Evolutionary conservation across 1,140 invertebrate species (phyloP).

Genomic region (Aethina tumida): DNA sequence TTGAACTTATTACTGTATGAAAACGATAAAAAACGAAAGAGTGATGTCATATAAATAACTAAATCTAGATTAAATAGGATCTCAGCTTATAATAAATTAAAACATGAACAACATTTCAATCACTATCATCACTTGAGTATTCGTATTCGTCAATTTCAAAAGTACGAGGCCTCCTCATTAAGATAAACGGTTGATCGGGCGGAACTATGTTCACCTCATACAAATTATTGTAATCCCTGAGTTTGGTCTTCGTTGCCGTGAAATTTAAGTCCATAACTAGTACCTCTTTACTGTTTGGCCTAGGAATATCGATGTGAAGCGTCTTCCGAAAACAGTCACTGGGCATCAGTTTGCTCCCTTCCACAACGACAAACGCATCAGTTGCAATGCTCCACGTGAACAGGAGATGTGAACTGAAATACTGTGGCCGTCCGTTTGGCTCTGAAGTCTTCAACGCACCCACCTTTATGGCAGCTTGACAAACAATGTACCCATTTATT

Average conservation of each 20-base stretch:
- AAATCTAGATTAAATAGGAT: no score
- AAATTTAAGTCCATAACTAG: slow-evolving; percentile 28
- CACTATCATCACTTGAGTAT: no score
- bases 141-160: no score
- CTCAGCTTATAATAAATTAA: no score
- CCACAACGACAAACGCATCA: slow-evolving; percentile 31
- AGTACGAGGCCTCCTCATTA: no score
- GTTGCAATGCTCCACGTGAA: slow-evolving; percentile 34
- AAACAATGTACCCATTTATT: slow-evolving; percentile 33
- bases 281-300: slow-evolving; percentile 25
- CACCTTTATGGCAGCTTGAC: slow-evolving; percentile 34
- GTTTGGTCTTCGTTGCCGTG: slow-evolving; percentile 24
- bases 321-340: slow-evolving; percentile 12
- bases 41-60: no score
- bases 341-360: slow-evolving; percentile 25
- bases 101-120: no score
- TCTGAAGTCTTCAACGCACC: slow-evolving; percentile 27
- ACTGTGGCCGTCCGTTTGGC: slow-evolving; percentile 21
- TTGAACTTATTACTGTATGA: no score
- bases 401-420: slow-evolving; percentile 28
- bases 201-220: slow-evolving; percentile 32
- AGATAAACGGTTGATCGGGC: no score
- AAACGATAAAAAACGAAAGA: no score
- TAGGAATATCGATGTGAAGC: slow-evolving; percentile 24
- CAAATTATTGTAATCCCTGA: slow-evolving; percentile 32